A percentile compares a stretch with the other conserved stretches of the same genome.
Conservation (phyloP, 2,797 vertebrate species). For the Xenopus petersii region DNA sequence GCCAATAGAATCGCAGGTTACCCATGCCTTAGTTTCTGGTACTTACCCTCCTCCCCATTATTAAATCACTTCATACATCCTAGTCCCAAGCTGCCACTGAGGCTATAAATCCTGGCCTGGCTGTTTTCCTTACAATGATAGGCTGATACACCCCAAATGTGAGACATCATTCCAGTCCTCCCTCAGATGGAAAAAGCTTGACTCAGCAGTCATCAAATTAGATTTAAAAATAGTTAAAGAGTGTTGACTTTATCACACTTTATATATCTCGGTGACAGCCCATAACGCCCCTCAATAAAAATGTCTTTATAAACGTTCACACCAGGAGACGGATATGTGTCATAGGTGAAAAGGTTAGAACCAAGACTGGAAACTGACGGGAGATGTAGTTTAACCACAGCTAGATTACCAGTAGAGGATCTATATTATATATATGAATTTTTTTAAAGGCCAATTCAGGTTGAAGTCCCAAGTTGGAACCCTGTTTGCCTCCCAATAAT, state of each 20-base stretch:
- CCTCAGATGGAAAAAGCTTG: constrained; percentile 40
- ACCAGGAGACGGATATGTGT: background rate
- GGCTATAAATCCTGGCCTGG: constrained; percentile 18
- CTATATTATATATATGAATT: too few species aligned
- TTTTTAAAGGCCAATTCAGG: too few species aligned
- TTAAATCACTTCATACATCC: background rate
- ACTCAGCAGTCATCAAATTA: constrained; percentile 34
- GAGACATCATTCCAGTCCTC: constrained; percentile 37
- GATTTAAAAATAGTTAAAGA: constrained; percentile 38
- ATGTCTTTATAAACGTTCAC: too few species aligned
- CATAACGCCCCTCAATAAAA: background rate
- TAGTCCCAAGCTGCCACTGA: background rate
- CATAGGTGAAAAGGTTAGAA: background rate
- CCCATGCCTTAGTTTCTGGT: too few species aligned
- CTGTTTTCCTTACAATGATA: constrained; percentile 23
- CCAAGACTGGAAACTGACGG: background rate
- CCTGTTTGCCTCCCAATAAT: too few species aligned
- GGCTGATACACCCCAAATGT: constrained; percentile 24
- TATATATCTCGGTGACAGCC: constrained; percentile 32
- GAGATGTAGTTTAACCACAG: background rate
- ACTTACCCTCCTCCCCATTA: background rate
- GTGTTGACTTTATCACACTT: constrained; percentile 24
- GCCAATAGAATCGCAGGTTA: too few species aligned
- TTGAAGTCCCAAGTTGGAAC: too few species aligned
- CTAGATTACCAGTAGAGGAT: too few species aligned